phyloP scores from a whole-genome alignment of 2,888 invertebrate species.

The Drosophila putrida region DNA sequence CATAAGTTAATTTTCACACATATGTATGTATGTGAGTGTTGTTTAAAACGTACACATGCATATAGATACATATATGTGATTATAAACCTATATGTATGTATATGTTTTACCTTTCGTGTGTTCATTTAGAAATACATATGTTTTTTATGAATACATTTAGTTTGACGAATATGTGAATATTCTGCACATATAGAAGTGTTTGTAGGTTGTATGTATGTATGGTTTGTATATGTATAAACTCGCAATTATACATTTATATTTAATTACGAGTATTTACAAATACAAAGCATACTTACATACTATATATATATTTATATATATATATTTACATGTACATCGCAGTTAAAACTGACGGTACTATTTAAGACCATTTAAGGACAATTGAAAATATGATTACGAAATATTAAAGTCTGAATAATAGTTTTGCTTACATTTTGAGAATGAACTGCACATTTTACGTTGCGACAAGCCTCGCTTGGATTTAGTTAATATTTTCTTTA shows the following conservation, averaged over 20 bases:
- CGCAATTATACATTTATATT: too few relatives aligned
- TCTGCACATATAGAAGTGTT: conserved; percentile 5
- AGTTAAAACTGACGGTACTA: too few relatives aligned
- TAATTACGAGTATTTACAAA: too few relatives aligned
- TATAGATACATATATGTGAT: not conserved
- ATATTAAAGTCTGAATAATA: not conserved
- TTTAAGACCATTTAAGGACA: not conserved
- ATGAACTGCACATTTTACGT: not conserved
- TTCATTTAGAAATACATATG: too few relatives aligned
- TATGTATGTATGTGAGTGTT: not conserved
- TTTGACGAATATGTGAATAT: not conserved
- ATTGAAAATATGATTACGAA: not conserved
- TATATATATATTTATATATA: too few relatives aligned
- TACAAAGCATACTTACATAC: too few relatives aligned
- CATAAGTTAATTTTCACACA: not conserved
- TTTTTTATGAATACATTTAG: not conserved
- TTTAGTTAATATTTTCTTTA: too few relatives aligned
- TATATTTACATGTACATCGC: too few relatives aligned
- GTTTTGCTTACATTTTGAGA: not conserved
- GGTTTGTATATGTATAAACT: too few relatives aligned
- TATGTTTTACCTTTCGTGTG: not conserved
- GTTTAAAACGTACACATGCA: not conserved
- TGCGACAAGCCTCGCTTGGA: too few relatives aligned
- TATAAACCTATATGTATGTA: not conserved
- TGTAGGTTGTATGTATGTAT: too few relatives aligned